These are phyloP conservation scores for Petrocephalus schoutedeni DNA, from an alignment of 2,797 vertebrate species.

Conservation along the genomic window DNA sequence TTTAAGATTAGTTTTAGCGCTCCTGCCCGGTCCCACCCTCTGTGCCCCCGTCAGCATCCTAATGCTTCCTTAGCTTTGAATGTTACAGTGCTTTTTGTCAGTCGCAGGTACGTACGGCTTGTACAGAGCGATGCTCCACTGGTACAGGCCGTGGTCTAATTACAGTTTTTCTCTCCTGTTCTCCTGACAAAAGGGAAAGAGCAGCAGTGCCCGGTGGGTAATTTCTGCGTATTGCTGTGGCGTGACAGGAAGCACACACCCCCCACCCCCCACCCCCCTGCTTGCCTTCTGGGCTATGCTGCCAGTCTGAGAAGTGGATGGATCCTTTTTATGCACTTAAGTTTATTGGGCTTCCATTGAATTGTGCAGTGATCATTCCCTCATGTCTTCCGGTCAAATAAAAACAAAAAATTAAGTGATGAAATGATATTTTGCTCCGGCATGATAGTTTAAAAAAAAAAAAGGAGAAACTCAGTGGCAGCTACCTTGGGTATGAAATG, in stretches of 20 bases:
- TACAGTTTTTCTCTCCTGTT: background rate
- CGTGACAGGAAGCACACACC: background rate
- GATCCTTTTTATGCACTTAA: background rate
- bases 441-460: background rate
- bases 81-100: background rate
- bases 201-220: background rate
- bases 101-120: background rate
- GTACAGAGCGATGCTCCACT: background rate
- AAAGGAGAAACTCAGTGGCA: background rate
- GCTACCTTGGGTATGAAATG: background rate
- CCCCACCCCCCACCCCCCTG: background rate
- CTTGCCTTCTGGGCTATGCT: background rate
- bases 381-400: background rate
- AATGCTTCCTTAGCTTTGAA: background rate
- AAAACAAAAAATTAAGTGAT: background rate
- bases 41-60: background rate
- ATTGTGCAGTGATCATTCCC: background rate
- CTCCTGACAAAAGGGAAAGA: background rate
- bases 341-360: background rate
- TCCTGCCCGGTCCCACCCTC: background rate
- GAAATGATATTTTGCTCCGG: background rate
- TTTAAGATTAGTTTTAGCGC: background rate
- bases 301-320: background rate
- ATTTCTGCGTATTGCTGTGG: background rate
- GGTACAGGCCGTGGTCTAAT: background rate